phyloP scores from a whole-genome alignment of 1,140 invertebrate genomes.

The Drosophila saltans region DNA sequence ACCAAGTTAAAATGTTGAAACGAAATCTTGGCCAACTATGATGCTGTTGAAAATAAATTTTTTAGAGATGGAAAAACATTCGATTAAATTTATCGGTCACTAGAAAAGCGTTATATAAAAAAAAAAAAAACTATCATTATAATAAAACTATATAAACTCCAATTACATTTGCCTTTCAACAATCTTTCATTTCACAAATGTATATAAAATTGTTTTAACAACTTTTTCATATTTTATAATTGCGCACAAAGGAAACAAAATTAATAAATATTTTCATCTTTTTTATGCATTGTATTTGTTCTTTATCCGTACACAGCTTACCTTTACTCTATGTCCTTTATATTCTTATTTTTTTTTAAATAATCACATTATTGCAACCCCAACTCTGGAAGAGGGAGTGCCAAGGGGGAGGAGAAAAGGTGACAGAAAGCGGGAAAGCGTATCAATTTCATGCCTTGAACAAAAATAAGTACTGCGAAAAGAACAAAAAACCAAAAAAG shows the following conservation, averaged over 20 bases:
- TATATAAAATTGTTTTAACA: background rate
- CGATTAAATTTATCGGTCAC: too few relatives aligned
- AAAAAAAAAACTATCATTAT: too few relatives aligned
- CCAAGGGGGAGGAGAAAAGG: slow-evolving; percentile 4
- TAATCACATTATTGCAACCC: slow-evolving; percentile 71
- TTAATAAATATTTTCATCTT: slow-evolving; percentile 21
- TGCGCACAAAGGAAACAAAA: background rate
- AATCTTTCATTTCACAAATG: too few relatives aligned
- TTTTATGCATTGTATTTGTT: background rate
- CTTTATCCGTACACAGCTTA: slow-evolving; percentile 46
- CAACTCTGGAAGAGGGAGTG: background rate
- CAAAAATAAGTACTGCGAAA: slow-evolving; percentile 46
- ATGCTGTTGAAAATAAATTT: too few relatives aligned
- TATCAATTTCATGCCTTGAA: slow-evolving; percentile 81
- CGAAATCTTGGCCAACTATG: too few relatives aligned
- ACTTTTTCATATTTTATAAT: slow-evolving; percentile 6
- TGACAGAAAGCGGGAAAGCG: slow-evolving; percentile 51
- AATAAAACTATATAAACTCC: too few relatives aligned
- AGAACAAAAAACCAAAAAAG: slow-evolving; percentile 26
- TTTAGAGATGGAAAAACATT: too few relatives aligned
- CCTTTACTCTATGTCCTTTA: slow-evolving; percentile 27
- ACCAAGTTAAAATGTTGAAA: too few relatives aligned
- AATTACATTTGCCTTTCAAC: too few relatives aligned
- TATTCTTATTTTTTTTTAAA: slow-evolving; percentile 36
- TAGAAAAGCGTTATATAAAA: too few relatives aligned